Conservation (phyloP, 2,888 invertebrate genomes). For the Netelia inedita region DNA sequence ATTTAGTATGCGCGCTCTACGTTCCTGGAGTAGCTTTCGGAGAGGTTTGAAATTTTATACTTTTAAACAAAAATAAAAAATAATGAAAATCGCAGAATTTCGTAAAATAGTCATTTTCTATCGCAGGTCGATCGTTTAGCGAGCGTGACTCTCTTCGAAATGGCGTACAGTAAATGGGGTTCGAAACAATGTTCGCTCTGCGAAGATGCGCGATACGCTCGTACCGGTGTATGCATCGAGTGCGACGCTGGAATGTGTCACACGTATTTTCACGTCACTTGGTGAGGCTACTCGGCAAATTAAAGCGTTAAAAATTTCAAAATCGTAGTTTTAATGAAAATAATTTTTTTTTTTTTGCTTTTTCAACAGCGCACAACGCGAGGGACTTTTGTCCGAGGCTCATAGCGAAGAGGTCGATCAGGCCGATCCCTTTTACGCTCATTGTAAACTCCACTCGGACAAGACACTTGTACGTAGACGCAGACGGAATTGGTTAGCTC, state of each 20-base stretch:
- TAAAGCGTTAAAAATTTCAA: constrained; percentile 20
- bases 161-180: constrained; percentile 99
- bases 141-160: constrained; percentile 97
- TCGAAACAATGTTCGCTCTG: constrained; percentile 96
- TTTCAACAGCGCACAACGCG: constrained; percentile 93
- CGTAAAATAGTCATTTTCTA: too few species aligned
- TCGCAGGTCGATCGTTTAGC: constrained; percentile 92
- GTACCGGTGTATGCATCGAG: constrained; percentile 97
- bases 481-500: constrained; percentile 93
- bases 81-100: too few species aligned
- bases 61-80: constrained; percentile 10
- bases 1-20: constrained; percentile 98
- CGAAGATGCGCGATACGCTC: constrained; percentile 93
- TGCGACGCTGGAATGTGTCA: constrained; percentile 99
- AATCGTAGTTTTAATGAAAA: not conserved
- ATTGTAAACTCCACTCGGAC: constrained; percentile 98
- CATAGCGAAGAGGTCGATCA: constrained; percentile 96
- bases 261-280: constrained; percentile 98
- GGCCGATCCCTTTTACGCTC: constrained; percentile 98
- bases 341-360: not conserved
- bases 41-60: constrained; percentile 87
- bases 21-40: constrained; percentile 99
- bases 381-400: constrained; percentile 96
- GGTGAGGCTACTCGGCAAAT: constrained; percentile 86
- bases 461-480: constrained; percentile 93